Percentiles rank a stretch among this genome's conserved stretches.
Conservation (phyloP, 1,140 invertebrate species). For the Cotesia glomerata region DNA sequence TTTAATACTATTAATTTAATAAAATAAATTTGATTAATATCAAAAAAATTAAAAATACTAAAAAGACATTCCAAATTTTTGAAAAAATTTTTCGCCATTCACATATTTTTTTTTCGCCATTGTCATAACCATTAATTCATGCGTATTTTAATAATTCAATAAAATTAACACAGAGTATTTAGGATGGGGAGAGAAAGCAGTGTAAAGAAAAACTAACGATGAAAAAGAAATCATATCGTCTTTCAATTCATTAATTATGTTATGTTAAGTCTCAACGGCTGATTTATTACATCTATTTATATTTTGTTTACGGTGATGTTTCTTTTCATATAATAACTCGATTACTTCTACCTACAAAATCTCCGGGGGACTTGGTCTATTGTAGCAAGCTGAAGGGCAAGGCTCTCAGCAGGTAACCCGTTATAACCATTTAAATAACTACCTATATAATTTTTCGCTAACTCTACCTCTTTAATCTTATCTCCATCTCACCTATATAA, state of each 20-base stretch:
- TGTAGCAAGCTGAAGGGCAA: constrained; percentile 83
- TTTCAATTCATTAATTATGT: background rate
- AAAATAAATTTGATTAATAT: no score
- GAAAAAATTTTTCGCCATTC: no score
- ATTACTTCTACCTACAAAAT: constrained; percentile 54
- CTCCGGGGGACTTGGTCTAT: constrained; percentile 66
- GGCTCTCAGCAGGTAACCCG: constrained; percentile 78
- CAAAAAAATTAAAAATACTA: no score
- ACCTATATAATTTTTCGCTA: constrained; percentile 11
- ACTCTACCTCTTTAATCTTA: constrained; percentile 30
- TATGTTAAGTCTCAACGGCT: constrained; percentile 13
- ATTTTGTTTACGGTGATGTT: constrained; percentile 51
- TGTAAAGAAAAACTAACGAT: no score
- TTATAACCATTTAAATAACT: constrained; percentile 38
- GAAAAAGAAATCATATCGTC: background rate
- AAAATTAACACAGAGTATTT: no score
- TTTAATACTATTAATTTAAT: no score
- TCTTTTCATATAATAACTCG: constrained; percentile 48
- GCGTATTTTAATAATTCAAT: no score
- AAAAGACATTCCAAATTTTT: no score
- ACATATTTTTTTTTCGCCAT: no score
- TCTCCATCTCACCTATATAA: constrained; percentile 26
- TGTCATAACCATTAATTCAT: no score
- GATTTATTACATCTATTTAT: constrained; percentile 41
- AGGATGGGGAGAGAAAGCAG: no score